phyloP scores from a whole-genome alignment of 2,113 vertebrate genomes.

The Felis catus region DNA sequence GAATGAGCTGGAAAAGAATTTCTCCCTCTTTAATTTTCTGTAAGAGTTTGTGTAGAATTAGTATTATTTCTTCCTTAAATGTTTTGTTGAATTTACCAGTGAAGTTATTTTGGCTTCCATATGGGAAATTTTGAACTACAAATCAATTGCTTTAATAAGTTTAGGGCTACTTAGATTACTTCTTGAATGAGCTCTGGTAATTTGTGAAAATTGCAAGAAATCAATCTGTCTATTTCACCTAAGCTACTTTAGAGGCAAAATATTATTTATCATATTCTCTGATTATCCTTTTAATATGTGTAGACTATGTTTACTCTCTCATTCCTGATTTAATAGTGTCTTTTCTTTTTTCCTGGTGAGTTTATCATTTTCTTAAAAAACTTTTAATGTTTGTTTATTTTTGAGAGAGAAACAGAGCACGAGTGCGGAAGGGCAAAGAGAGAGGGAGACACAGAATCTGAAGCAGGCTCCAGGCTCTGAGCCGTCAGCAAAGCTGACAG shows the following conservation, averaged over 20 bases:
- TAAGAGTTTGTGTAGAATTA: constrained; percentile 24
- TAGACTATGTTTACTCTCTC: background rate
- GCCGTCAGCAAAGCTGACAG: too few relatives aligned
- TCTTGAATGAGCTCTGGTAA: background rate
- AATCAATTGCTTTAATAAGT: background rate
- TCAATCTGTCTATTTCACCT: background rate
- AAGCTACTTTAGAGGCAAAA: background rate
- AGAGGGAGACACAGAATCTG: too few relatives aligned
- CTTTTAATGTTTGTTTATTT: too few relatives aligned
- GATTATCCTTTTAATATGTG: background rate
- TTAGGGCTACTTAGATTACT: background rate
- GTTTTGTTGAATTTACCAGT: background rate
- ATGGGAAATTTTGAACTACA: background rate
- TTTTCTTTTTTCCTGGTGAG: background rate
- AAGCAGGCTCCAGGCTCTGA: too few relatives aligned
- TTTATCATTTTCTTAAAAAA: background rate
- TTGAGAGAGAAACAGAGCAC: too few relatives aligned
- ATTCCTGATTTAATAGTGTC: background rate
- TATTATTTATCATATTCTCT: background rate
- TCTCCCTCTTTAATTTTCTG: background rate
- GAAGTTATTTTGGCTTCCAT: background rate
- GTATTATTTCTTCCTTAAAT: constrained; percentile 15
- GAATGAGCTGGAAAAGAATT: background rate
- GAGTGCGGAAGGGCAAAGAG: too few relatives aligned
- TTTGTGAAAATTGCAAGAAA: background rate